Base-by-base conservation (phyloP, 2,888 invertebrate genomes). In the Pristionchus exspectatus region DNA sequence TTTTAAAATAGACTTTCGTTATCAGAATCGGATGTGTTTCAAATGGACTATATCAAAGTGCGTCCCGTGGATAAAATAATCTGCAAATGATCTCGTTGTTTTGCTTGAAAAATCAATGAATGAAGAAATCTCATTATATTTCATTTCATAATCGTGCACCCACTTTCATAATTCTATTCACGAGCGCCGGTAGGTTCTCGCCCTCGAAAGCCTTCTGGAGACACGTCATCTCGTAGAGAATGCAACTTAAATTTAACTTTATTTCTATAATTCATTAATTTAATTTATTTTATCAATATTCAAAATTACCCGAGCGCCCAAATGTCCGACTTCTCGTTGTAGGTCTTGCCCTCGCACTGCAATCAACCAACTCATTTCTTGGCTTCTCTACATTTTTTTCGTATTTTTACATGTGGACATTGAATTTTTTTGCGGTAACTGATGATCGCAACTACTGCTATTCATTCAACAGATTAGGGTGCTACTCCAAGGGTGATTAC, bases 281-380 rank as follows among this genome's bases (percentile, higher is more conserved):
- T n/a, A 12, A 95, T 97, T 97, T 30, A 30, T 69, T 30, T 10
- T 2, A 30, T 5, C n/a, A 69, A 72, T 72, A 16, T 27, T 27
- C 0, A 12, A 72, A 72, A 21, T 10, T 72, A 72, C 30, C 96
- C 96, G 90, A 97, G 95, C 0, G 97, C 97, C 97, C 97, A 97
- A 91, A 97, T 96, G 94, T 97, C 97, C 63, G 97, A 97, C 95
- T 97, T 97, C 93, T 97, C 96, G 95, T 97, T 97, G 94, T 97
- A 97, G 84, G 97, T 96, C 93, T 97, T 97, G 9, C 97, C 97
- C 95, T 97, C 97, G 95, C 97, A 97, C 97, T 97, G 94, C 91
- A 24, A 50, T 50, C 10, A 50, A 7, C 7, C 59, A 59, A 21
- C 59, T 59, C 59, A 59, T 59, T 59, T 59, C 59, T 59, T 3